Base-by-base conservation (phyloP, 2,797 vertebrate species). In the Moxostoma hubbsi region DNA sequence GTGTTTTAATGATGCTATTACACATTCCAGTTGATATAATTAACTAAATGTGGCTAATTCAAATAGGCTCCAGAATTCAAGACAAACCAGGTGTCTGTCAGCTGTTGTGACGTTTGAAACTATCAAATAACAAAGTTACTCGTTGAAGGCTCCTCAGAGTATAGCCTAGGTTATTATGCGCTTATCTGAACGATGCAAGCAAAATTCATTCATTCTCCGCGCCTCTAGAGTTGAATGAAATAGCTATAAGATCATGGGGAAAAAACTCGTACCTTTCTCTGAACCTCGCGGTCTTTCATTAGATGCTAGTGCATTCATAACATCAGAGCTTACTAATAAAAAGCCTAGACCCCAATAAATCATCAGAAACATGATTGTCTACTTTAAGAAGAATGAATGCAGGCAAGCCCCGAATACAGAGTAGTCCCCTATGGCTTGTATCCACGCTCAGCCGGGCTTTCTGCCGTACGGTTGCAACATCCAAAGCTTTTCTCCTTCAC, bases 311-410 rank as follows among this genome's bases (percentile, higher is more conserved):
- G 90, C 92, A 88, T 90, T 93, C 84, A 94, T 90, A 83, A 94
- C 88, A 88, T 93, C 93, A 86, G 90, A 92, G 91, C 96, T 92
- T 75, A 95, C 89, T 74, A 92, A 84, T 75, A 94, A 92, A 89
- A 96, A 92, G 86, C 91, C 91, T 91, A 94, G 90, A 89, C 93
- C 95, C 96, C 95, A 95, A 36, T 36, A 36, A 84, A 95, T 91
- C 92, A 95, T 95, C 91, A 95, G 94, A 94, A 94, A 93, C 96
- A 97, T 97, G 96, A 91, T 96, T 95, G 91, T 95, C 91, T 89
- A 89, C 89, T 87, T 90, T 91, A 88, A 86, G 88, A 85, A 75
- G 85, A 90, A 88, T 88, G 89, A 89, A 63, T 71, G 77, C 77
- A 72, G 89, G 82, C 89, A 88, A 88, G 83, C 87, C 36, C 86